These are phyloP conservation scores for Drosophila melanosoma DNA, from an alignment of 2,888 invertebrate genomes.

Conservation along the genomic window DNA sequence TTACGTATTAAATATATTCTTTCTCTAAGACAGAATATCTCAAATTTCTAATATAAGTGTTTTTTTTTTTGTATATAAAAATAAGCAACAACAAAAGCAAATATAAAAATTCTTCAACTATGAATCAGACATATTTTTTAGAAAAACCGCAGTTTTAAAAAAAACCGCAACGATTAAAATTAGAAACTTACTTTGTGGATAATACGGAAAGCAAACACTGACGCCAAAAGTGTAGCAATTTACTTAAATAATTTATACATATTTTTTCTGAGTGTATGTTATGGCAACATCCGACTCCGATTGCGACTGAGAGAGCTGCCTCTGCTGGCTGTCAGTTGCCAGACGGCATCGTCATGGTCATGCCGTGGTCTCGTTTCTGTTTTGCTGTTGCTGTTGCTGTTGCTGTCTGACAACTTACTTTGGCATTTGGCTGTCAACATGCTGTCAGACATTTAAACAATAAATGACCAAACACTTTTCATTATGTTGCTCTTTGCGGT, in stretches of 20 bases:
- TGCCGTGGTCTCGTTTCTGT: slow-evolving; percentile 57
- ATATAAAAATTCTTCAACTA: too few species aligned
- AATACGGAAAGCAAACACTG: too few species aligned
- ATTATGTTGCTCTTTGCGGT: slow-evolving; percentile 79
- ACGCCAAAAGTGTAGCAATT: neutral
- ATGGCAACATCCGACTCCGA: neutral
- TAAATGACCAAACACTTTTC: slow-evolving; percentile 81
- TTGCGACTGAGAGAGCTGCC: slow-evolving; percentile 15
- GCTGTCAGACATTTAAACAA: slow-evolving; percentile 78
- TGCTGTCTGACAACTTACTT: slow-evolving; percentile 77
- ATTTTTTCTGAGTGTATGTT: neutral
- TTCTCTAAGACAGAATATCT: too few species aligned
- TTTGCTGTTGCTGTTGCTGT: slow-evolving; percentile 53
- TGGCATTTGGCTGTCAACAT: slow-evolving; percentile 81
- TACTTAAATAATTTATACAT: neutral
- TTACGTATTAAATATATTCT: too few species aligned
- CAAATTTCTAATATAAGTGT: too few species aligned
- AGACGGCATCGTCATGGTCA: slow-evolving; percentile 57
- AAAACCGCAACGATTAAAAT: too few species aligned
- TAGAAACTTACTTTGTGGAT: accelerated
- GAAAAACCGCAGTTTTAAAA: too few species aligned
- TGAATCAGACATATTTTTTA: too few species aligned
- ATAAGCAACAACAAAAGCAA: too few species aligned
- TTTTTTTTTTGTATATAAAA: too few species aligned
- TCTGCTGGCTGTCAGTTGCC: slow-evolving; percentile 23